phyloP scores from a whole-genome alignment of 2,888 invertebrate genomes.

The Spodoptera littoralis region DNA sequence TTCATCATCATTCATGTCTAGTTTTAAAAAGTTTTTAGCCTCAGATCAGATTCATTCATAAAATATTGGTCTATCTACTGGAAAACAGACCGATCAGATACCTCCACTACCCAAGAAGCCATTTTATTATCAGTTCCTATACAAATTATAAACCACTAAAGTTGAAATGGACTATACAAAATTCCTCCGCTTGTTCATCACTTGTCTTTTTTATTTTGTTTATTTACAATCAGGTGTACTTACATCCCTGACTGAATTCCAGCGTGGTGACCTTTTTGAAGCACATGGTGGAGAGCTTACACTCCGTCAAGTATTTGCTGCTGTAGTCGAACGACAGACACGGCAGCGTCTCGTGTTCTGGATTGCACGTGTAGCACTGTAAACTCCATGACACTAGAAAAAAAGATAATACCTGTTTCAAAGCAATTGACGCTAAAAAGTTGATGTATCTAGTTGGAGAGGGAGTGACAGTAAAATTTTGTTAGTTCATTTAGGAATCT shows the following conservation, averaged over 20 bases:
- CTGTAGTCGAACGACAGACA: constrained; percentile 92
- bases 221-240: constrained; percentile 60
- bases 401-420: background rate
- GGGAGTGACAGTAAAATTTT: too few species aligned
- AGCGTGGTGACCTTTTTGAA: constrained; percentile 91
- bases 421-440: too few species aligned
- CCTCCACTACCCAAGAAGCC: too few species aligned
- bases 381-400: constrained; percentile 73
- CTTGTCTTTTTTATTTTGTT: background rate
- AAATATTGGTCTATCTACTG: too few species aligned
- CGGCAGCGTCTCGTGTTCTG: constrained; percentile 54
- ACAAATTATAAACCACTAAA: too few species aligned
- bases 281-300: constrained; percentile 94
- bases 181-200: background rate
- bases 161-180: too few species aligned
- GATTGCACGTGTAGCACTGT: constrained; percentile 74
- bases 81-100: too few species aligned
- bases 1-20: constrained; percentile 1
- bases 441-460: too few species aligned
- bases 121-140: too few species aligned
- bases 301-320: constrained; percentile 90
- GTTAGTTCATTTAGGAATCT: too few species aligned
- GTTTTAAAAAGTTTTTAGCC: background rate
- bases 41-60: too few species aligned
- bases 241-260: constrained; percentile 90